These are phyloP conservation scores for Panopea generosa DNA, from an alignment of 2,888 invertebrate species.

Conservation along the genomic window DNA sequence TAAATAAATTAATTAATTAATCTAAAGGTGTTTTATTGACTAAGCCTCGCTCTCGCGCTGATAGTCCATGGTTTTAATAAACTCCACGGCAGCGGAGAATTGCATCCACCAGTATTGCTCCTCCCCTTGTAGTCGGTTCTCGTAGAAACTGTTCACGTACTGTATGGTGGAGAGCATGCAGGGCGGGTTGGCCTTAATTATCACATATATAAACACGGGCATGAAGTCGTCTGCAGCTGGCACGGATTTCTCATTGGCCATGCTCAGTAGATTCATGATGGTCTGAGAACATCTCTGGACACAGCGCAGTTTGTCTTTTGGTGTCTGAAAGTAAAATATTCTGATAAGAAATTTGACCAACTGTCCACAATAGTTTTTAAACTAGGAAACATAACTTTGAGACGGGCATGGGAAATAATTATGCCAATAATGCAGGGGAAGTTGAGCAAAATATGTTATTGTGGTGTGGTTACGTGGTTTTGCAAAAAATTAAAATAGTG, in stretches of 20 bases:
- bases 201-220: conserved; percentile 97
- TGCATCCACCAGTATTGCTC: conserved; percentile 99
- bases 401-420: too few species aligned
- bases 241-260: conserved; percentile 90
- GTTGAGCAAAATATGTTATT: too few species aligned
- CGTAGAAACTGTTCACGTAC: conserved; percentile 97
- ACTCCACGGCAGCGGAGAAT: conserved; percentile 98
- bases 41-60: too few species aligned
- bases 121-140: conserved; percentile 93
- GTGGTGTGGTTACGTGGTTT: too few species aligned
- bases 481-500: too few species aligned
- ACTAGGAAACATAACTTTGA: too few species aligned
- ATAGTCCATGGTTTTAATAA: conserved; percentile 98
- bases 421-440: too few species aligned
- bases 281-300: conserved; percentile 95
- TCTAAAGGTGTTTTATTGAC: too few species aligned
- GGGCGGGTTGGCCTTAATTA: conserved; percentile 98
- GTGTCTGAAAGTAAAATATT: conserved; percentile 87
- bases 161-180: conserved; percentile 97
- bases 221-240: conserved; percentile 97
- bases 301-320: conserved; percentile 93
- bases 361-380: too few species aligned
- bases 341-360: too few species aligned
- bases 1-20: too few species aligned
- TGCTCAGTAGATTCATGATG: conserved; percentile 96